Percentiles rank a stretch among this genome's conserved stretches.
phyloP scores from a whole-genome alignment of 2,113 vertebrate species.

The Burhinus bistriatus region DNA sequence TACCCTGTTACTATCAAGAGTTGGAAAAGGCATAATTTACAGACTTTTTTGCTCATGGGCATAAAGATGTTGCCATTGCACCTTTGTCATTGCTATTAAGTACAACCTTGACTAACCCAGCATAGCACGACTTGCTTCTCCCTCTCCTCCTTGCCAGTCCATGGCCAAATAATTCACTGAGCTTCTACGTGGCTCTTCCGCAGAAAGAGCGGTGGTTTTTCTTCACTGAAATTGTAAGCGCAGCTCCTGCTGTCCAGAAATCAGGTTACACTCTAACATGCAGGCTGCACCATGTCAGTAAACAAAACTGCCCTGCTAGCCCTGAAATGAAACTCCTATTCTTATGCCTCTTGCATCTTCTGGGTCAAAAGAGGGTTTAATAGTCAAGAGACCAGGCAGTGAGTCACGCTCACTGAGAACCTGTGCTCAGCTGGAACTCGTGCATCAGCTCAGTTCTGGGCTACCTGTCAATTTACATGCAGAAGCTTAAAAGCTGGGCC shows the following conservation, averaged over 20 bases:
- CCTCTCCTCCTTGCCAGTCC: background rate
- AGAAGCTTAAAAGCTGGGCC: background rate
- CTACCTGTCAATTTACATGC: background rate
- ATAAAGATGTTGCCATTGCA: background rate
- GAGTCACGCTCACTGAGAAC: background rate
- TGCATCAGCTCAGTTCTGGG: background rate
- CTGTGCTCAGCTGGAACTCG: background rate
- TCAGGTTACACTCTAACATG: background rate
- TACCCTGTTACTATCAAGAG: background rate
- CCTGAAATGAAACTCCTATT: background rate
- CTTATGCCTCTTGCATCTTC: background rate
- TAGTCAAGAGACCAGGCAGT: background rate
- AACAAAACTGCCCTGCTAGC: background rate
- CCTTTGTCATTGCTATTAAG: background rate
- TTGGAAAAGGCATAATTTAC: background rate
- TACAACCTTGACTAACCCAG: background rate
- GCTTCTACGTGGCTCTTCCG: background rate
- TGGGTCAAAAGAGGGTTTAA: background rate
- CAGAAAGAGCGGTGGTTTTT: background rate
- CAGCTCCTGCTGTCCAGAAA: background rate
- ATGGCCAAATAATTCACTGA: background rate
- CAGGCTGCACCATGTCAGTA: background rate
- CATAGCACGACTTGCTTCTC: rapidly evolving
- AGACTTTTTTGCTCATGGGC: background rate
- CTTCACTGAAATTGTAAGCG: background rate